A percentile compares a stretch with the other conserved stretches of the same genome.
These are phyloP conservation scores for Forficula auricularia DNA, from an alignment of 1,140 invertebrate species.

Conservation along the genomic window DNA sequence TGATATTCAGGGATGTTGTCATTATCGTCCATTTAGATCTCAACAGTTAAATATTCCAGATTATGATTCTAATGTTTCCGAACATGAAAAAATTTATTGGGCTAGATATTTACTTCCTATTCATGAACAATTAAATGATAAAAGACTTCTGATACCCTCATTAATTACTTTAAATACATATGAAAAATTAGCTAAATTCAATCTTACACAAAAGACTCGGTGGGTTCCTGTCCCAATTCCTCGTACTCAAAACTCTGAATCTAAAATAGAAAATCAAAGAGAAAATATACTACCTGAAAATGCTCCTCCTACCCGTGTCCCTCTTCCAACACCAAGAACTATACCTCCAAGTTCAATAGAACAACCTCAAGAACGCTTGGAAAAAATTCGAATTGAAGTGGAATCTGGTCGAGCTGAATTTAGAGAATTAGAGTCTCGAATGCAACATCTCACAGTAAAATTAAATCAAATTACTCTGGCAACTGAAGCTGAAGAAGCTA, in stretches of 20 bases:
- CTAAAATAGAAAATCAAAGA: constrained; percentile 5
- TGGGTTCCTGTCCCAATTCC: no score
- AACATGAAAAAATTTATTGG: no score
- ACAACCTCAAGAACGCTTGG: constrained; percentile 5
- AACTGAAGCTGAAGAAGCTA: constrained; percentile 20
- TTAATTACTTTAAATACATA: no score
- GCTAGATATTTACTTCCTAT: no score
- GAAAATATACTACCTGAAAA: constrained; percentile 9
- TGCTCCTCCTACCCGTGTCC: background rate
- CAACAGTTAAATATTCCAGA: constrained; percentile 6
- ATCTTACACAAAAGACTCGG: no score
- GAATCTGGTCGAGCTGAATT: constrained; percentile 22
- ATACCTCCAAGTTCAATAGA: constrained; percentile 8
- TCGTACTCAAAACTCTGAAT: constrained; percentile 3
- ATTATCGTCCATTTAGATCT: constrained; percentile 7
- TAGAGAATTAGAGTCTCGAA: constrained; percentile 22
- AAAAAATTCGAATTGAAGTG: constrained; percentile 21
- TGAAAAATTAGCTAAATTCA: no score
- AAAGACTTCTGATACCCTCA: no score
- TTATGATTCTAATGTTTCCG: no score
- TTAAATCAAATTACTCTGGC: constrained; percentile 19
- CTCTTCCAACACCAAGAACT: no score
- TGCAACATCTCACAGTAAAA: constrained; percentile 24
- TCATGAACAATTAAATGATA: no score
- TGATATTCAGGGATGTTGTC: constrained; percentile 6